These are phyloP conservation scores for Zoroaster sp. DNA, from an alignment of 53 echinoderm and acorn worm genomes.

Conservation along the genomic window DNA sequence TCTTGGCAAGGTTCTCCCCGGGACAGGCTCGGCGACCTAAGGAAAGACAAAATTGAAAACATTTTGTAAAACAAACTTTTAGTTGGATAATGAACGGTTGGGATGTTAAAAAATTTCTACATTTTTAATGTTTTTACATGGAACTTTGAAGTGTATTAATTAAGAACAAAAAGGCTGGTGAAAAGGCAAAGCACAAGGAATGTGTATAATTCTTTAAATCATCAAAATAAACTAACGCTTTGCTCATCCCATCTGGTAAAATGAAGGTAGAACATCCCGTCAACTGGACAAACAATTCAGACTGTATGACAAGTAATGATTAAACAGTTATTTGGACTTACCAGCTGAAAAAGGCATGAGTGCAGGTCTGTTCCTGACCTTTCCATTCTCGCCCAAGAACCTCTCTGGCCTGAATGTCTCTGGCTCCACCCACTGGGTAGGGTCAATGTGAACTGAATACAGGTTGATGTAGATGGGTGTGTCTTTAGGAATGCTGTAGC, in stretches of 20 bases:
- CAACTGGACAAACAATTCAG: background rate
- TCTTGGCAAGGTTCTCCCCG: slow-evolving; percentile 90
- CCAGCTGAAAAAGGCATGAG: slow-evolving; percentile 99
- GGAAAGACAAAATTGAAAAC: background rate
- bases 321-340: slow-evolving; percentile 25
- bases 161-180: no score
- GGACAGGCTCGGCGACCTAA: slow-evolving; percentile 94
- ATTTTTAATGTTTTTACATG: background rate
- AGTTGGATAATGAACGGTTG: background rate
- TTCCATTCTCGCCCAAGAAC: slow-evolving; percentile 75
- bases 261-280: no score
- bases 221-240: no score
- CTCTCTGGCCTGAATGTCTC: slow-evolving; percentile 89
- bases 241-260: no score
- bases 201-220: no score
- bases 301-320: background rate
- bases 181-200: no score
- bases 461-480: slow-evolving; percentile 95
- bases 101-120: background rate
- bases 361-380: slow-evolving; percentile 71
- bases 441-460: slow-evolving; percentile 97
- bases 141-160: no score
- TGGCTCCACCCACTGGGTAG: slow-evolving; percentile 87
- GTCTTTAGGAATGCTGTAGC: slow-evolving; percentile 90
- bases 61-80: background rate